Evolutionary conservation across 2,113 vertebrate species (phyloP).

Genomic region (Muntiacus reevesi): DNA sequence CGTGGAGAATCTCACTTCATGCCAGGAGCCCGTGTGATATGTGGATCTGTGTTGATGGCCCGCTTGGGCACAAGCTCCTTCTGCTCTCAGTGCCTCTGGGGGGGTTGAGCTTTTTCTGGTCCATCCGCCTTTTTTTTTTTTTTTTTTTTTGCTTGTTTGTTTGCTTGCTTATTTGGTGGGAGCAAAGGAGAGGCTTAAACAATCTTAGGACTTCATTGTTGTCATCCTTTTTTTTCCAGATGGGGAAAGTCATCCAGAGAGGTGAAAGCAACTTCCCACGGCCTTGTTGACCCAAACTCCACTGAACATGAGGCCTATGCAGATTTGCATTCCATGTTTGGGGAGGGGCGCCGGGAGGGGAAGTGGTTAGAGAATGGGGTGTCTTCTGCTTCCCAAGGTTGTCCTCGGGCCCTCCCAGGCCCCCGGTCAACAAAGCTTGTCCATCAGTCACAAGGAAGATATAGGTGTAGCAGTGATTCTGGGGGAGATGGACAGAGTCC

Average conservation of each 20-base stretch:
- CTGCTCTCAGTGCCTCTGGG: background rate
- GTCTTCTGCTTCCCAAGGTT: background rate
- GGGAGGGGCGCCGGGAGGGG: rapidly evolving
- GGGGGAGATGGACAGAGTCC: rapidly evolving
- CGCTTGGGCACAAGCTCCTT: background rate
- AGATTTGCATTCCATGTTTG: background rate
- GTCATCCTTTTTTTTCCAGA: background rate
- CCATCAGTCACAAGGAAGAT: background rate
- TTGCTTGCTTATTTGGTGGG: background rate
- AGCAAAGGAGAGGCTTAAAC: background rate
- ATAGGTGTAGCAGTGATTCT: background rate
- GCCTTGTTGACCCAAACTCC: background rate
- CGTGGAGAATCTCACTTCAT: constrained; percentile 37
- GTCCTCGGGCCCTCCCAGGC: rapidly evolving
- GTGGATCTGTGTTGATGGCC: constrained; percentile 59
- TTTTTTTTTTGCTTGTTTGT: background rate
- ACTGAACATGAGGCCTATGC: rapidly evolving
- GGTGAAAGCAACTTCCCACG: background rate
- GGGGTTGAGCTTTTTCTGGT: background rate
- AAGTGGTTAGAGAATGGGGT: rapidly evolving
- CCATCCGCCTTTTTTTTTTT: background rate
- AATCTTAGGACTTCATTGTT: rapidly evolving
- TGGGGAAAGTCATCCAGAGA: background rate
- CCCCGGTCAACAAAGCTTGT: background rate
- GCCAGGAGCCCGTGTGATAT: constrained; percentile 56